Conservation (phyloP, 2,113 vertebrate genomes). For the Pelecanoides urinatrix region DNA sequence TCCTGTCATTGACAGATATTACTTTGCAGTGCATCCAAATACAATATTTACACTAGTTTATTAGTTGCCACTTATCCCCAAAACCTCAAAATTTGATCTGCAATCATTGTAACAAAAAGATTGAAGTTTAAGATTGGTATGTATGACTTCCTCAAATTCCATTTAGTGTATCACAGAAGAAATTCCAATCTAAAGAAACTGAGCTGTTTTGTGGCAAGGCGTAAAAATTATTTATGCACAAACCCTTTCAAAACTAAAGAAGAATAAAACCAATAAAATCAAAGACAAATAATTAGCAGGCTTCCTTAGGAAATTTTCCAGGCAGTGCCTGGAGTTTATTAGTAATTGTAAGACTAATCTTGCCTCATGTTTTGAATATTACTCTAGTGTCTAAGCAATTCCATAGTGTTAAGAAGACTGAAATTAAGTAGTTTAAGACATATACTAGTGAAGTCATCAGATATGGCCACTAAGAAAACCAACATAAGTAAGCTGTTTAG, state of each 20-base stretch:
- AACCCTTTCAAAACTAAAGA: neutral
- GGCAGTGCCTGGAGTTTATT: neutral
- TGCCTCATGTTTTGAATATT: neutral
- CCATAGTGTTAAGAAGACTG: neutral
- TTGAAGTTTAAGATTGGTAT: neutral
- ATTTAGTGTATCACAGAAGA: neutral
- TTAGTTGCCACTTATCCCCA: neutral
- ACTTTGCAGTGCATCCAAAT: neutral
- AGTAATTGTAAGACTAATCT: neutral
- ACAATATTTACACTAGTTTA: neutral
- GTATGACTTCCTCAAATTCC: neutral
- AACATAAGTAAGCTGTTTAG: accelerated
- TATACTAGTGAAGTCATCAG: neutral
- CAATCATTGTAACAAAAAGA: neutral
- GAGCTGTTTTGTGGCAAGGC: neutral
- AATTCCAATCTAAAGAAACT: neutral
- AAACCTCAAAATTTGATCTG: neutral
- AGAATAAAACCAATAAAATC: neutral
- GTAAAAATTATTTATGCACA: neutral
- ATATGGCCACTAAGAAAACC: neutral
- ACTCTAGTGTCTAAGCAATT: neutral
- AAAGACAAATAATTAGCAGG: neutral
- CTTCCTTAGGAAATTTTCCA: neutral
- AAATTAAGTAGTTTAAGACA: neutral
- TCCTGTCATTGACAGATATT: neutral